Base-by-base conservation (phyloP, 1,140 invertebrate genomes). In the Drusus annulatus region DNA sequence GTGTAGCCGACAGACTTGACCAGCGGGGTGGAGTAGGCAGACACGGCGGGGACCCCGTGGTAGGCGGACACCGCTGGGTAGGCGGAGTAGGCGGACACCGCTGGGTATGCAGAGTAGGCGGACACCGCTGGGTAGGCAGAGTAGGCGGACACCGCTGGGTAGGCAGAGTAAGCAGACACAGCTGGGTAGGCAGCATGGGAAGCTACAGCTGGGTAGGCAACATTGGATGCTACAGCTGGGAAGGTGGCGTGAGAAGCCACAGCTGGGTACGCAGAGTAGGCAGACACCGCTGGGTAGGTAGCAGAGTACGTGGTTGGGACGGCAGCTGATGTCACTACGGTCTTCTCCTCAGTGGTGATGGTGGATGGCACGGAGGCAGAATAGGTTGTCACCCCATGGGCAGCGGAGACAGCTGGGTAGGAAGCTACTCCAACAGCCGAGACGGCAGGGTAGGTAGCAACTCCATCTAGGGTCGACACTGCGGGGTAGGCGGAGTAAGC, bases 91-190 rank as follows among this genome's bases (percentile, higher is more conserved):
- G 73, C 4, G 13, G 68, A 31, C 1, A 76, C 71, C 0, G 51
- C 62, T 8, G 79, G 56, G 63, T 62, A 54, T 10, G 62, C 84
- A 10, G 6, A 3, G 36, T 83, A 83, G 50, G 83, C 60, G 16
- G 81, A 74, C 19, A 75, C 81, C 17, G 82, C 80, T 84, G 87
- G 63, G 86, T 85, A 65, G 73, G 83, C 87, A 69, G 89, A 88
- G 83, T 86, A 88, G 81, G 85, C 82, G 68, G 89, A 83, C 63
- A 84, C 83, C 36, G 88, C 89, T 85, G 91, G 52, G 85, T 84
- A 83, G 71, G 83, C 87, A 68, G n/a, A 15, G 52, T 83, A 83
- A 52, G 76, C 68, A 16, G 28, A 63, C 13, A 79, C 82, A 19
- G 71, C 78, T 16, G 80, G 82, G 63, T 76, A 76, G 50, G 63